Evolutionary conservation across 1,140 invertebrate species (phyloP), one percentile per base, ranked within the genome.

Genomic region (Pachypeltis micranthus): DNA sequence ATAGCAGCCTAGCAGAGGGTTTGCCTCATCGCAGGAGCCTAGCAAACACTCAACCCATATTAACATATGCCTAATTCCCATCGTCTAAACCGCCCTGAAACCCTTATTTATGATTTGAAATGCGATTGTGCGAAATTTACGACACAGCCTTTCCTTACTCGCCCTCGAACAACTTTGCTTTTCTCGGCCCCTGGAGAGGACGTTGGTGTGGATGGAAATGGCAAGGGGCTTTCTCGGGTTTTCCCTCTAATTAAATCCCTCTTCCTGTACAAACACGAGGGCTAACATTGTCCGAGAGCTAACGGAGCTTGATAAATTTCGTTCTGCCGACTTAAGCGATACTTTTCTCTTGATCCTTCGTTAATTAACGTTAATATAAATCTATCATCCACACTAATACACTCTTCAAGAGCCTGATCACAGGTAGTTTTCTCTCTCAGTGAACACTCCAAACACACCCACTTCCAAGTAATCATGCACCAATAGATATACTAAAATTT

Each of bases 51-150:
- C 61, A 19, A 23, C 51, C 47, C 62, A 51, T 63, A 63, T 63
- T 63, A 63, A 63, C 62, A 63, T 63, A 57, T 63, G 44, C 62
- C 62, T 63, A 63, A 63, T 63, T 55, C 59, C n/a, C 59, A 14
- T 34, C 29, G 34, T 61, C 39, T 61, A 61, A 61, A 61, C 59
- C 59, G 44, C 59, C 59, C 59, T 61, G 59, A 44, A 39, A 61
- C 39, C 59, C 44, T 44, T 62, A 62, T 62, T 62, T 62, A 62
- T 62, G 60, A 62, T 62, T 62, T 62, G 60, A 47, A 54, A 54
- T 44, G 60, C 44, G 60, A 62, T 62, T 47, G 60, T 47, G 24
- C 60, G n/a, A 25, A 62, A 62, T 62, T 62, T 62, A 62, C 44
- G 24, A 19, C 59, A 21, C 44, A 21, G 12, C 47, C 47, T 21